These are phyloP conservation scores for Perizoma affinitatum DNA, from an alignment of 2,888 invertebrate species.

Conservation along the genomic window DNA sequence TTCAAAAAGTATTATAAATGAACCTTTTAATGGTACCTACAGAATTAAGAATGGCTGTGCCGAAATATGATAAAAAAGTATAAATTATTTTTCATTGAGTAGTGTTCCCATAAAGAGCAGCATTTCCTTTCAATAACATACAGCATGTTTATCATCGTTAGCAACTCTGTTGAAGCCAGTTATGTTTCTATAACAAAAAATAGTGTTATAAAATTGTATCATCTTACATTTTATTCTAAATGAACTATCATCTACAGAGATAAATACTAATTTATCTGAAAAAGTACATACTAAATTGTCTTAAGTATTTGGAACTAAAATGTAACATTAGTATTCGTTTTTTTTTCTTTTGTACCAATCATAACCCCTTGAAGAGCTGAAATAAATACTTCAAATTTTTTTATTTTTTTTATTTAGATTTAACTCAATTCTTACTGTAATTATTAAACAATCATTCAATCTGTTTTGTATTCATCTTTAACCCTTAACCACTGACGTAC, in stretches of 20 bases:
- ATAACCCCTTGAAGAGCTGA: constrained; percentile 68
- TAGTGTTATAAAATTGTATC: constrained; percentile 19
- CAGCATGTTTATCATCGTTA: constrained; percentile 18
- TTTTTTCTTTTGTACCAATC: constrained; percentile 72
- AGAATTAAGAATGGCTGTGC: constrained; percentile 74
- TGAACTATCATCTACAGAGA: background rate
- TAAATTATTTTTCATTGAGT: constrained; percentile 30
- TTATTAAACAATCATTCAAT: too few species aligned
- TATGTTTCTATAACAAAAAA: constrained; percentile 14
- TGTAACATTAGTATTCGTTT: constrained; percentile 64
- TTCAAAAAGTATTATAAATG: constrained; percentile 54
- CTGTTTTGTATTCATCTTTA: too few species aligned
- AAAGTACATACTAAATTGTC: constrained; percentile 63
- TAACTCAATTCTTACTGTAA: constrained; percentile 3
- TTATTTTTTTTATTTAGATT: constrained; percentile 13
- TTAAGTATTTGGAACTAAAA: constrained; percentile 62
- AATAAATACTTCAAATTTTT: constrained; percentile 66
- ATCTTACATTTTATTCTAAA: constrained; percentile 40
- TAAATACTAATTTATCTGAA: constrained; percentile 44
- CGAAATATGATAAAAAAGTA: constrained; percentile 51
- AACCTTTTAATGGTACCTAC: constrained; percentile 57
- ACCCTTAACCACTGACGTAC: too few species aligned
- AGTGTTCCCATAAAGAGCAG: constrained; percentile 3
- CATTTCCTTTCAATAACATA: constrained; percentile 17
- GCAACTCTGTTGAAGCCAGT: constrained; percentile 17